Percentiles rank a stretch among this genome's conserved stretches.
phyloP scores from a whole-genome alignment of 2,797 vertebrate genomes.

The Etheostoma perlongum region DNA sequence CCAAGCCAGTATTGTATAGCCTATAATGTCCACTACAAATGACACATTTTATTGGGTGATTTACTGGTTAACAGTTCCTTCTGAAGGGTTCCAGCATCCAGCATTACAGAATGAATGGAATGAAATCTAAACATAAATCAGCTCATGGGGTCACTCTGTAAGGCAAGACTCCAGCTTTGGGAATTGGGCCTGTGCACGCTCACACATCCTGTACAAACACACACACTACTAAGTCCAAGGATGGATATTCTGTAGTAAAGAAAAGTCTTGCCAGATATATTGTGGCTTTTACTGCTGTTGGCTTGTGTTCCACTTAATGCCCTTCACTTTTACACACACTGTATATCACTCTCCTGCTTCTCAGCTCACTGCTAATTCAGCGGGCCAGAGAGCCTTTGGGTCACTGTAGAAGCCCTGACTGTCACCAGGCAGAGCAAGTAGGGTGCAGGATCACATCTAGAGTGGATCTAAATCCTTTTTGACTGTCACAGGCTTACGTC shows the following conservation, averaged over 20 bases:
- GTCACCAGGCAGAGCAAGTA: constrained; percentile 38
- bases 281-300: constrained; percentile 79
- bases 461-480: constrained; percentile 1
- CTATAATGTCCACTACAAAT: constrained; percentile 46
- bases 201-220: constrained; percentile 17
- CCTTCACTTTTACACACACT: constrained; percentile 77
- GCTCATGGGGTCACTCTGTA: constrained; percentile 54
- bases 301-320: constrained; percentile 75
- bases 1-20: constrained; percentile 25
- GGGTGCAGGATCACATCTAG: constrained; percentile 18
- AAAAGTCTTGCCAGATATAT: constrained; percentile 69
- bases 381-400: constrained; percentile 23
- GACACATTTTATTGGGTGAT: constrained; percentile 64
- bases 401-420: constrained; percentile 41
- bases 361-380: constrained; percentile 53
- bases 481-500: background rate
- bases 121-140: constrained; percentile 72
- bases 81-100: constrained; percentile 51
- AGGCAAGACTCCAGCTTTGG: constrained; percentile 48
- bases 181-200: constrained; percentile 33
- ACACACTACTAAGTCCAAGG: constrained; percentile 32
- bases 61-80: constrained; percentile 64
- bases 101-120: constrained; percentile 62
- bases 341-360: constrained; percentile 77
- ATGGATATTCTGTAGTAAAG: constrained; percentile 58